Percentiles rank a stretch among this genome's conserved stretches.
phyloP scores from a whole-genome alignment of 2,797 vertebrate genomes.

The Peromyscus eremicus region DNA sequence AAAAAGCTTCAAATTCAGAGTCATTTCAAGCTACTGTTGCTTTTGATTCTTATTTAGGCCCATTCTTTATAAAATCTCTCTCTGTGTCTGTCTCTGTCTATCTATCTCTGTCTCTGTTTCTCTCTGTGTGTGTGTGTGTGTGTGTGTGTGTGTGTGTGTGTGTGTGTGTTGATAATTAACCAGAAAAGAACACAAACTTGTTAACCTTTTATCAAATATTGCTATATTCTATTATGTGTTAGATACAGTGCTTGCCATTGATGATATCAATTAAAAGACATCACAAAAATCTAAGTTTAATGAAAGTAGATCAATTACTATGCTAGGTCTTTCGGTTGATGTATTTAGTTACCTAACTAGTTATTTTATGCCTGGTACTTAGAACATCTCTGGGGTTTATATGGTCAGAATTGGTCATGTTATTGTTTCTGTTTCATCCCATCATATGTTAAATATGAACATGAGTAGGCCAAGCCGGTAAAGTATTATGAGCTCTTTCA shows the following conservation, averaged over 20 bases:
- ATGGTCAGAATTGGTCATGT: conserved; percentile 1
- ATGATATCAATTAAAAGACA: not conserved
- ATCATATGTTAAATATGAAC: conserved; percentile 28
- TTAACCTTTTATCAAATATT: conserved; percentile 56
- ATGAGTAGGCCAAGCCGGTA: conserved; percentile 19
- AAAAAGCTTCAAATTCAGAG: conserved; percentile 62
- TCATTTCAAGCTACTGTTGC: conserved; percentile 36
- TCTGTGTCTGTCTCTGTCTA: no score
- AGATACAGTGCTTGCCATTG: not conserved
- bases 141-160: not conserved
- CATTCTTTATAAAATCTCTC: conserved; percentile 10
- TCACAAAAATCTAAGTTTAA: not conserved
- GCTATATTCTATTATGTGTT: not conserved
- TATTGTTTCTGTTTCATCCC: conserved; percentile 41
- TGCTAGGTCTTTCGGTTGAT: not conserved
- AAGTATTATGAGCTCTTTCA: conserved; percentile 24
- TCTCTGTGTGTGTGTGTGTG: not conserved
- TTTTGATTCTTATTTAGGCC: conserved; percentile 56
- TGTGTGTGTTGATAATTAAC: conserved; percentile 26
- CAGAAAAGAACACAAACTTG: not conserved
- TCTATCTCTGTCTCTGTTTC: no score
- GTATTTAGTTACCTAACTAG: not conserved
- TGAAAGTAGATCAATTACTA: conserved; percentile 39
- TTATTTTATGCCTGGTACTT: conserved; percentile 25
- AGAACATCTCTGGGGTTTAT: not conserved